A percentile compares a stretch with the other conserved stretches of the same genome.
phyloP scores from a whole-genome alignment of 2,888 invertebrate species.

The Molorchus minor region DNA sequence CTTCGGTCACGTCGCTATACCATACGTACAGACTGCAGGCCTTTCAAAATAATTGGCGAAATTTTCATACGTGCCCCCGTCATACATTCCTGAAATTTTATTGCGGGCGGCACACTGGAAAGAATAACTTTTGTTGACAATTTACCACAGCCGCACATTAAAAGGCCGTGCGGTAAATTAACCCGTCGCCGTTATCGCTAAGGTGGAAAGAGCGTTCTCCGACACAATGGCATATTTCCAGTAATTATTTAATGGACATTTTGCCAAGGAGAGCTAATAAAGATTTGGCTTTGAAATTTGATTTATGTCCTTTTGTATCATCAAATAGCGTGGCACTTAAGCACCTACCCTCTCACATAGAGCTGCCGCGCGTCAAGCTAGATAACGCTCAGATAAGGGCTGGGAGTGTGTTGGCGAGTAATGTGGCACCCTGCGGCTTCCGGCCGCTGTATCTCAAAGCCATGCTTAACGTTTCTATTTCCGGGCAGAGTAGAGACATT shows the following conservation, averaged over 20 bases:
- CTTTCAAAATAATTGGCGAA: no score
- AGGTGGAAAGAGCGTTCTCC: conserved; percentile 30
- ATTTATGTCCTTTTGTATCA: conserved; percentile 41
- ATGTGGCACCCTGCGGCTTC: neutral
- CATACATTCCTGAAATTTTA: conserved; percentile 16
- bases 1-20: no score
- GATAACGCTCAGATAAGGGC: conserved; percentile 17
- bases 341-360: conserved; percentile 15
- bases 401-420: conserved; percentile 3
- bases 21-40: no score
- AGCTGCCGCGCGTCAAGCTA: conserved; percentile 8
- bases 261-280: conserved; percentile 40
- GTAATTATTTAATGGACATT: conserved; percentile 44
- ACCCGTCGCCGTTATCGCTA: conserved; percentile 26
- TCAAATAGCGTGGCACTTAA: conserved; percentile 27
- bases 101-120: conserved; percentile 9
- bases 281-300: conserved; percentile 39
- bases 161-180: conserved; percentile 29
- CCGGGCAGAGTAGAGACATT: neutral
- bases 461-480: conserved; percentile 13
- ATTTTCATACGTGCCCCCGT: conserved; percentile 1
- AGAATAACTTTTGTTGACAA: conserved; percentile 33
- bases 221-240: conserved; percentile 34
- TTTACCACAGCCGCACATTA: conserved; percentile 28
- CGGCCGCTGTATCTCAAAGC: neutral